Percentiles rank a stretch among this genome's conserved stretches.
Evolutionary conservation across 1,140 invertebrate species (phyloP).

Genomic region (Pollicipes pollicipes): DNA sequence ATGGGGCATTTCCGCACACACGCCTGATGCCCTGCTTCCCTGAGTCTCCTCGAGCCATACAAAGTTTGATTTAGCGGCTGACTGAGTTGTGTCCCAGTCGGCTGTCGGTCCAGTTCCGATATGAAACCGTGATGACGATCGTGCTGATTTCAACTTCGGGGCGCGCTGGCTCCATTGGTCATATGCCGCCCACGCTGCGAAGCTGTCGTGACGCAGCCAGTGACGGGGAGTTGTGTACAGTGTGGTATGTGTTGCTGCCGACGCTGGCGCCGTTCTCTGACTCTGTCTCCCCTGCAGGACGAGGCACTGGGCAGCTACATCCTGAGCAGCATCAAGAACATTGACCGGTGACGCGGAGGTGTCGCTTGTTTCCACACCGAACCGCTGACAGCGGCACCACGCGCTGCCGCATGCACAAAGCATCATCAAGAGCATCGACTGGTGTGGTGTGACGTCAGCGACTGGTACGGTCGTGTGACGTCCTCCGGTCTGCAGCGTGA

Average conservation of each 20-base stretch:
- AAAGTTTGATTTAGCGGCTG: too few relatives aligned
- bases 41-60: too few relatives aligned
- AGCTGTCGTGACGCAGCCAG: background rate
- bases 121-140: too few relatives aligned
- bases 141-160: constrained; percentile 7
- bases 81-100: too few relatives aligned
- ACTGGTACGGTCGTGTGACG: too few relatives aligned
- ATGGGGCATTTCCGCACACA: too few relatives aligned
- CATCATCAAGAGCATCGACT: too few relatives aligned
- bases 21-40: too few relatives aligned
- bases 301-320: constrained; percentile 83
- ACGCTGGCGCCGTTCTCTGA: background rate
- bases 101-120: too few relatives aligned
- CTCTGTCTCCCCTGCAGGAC: constrained; percentile 34
- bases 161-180: background rate
- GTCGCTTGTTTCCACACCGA: background rate
- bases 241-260: background rate
- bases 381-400: background rate
- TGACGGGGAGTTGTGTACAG: too few relatives aligned
- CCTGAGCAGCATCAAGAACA: constrained; percentile 28
- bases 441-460: too few relatives aligned
- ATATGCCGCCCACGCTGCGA: constrained; percentile 3
- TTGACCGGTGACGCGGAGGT: constrained; percentile 11
- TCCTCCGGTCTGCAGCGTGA: background rate
- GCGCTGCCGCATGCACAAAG: background rate